These are phyloP conservation scores for Polypterus senegalus DNA, from an alignment of 2,113 vertebrate species.

Conservation along the genomic window DNA sequence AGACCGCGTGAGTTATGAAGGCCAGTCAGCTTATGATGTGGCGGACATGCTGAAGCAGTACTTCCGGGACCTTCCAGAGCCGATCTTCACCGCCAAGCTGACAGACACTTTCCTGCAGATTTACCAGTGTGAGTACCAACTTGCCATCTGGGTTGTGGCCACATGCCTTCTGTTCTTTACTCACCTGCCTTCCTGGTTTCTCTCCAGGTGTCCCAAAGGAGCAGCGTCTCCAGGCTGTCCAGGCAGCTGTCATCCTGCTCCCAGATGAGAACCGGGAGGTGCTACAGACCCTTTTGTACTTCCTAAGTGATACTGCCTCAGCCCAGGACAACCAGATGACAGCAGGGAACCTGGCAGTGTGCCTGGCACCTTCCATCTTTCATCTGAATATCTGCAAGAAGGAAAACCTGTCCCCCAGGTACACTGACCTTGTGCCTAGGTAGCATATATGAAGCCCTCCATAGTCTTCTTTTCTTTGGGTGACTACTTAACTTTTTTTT, in stretches of 20 bases:
- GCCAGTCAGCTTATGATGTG: slow-evolving; percentile 71
- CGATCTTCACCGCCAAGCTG: slow-evolving; percentile 73
- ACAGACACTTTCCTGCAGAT: slow-evolving; percentile 71
- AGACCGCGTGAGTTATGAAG: slow-evolving; percentile 56
- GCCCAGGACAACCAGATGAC: slow-evolving; percentile 78
- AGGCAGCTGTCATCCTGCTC: slow-evolving; percentile 60
- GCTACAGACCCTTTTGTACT: slow-evolving; percentile 73
- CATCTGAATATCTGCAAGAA: slow-evolving; percentile 72
- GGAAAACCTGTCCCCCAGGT: slow-evolving; percentile 63
- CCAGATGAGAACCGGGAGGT: slow-evolving; percentile 75
- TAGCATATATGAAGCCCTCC: background rate
- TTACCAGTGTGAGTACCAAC: slow-evolving; percentile 61
- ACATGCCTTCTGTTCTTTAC: background rate
- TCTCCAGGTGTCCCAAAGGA: slow-evolving; percentile 59
- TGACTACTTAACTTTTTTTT: background rate
- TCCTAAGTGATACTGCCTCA: slow-evolving; percentile 68
- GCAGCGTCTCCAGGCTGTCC: slow-evolving; percentile 57
- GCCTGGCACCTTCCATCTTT: slow-evolving; percentile 72
- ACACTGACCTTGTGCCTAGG: background rate
- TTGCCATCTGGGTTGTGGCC: background rate
- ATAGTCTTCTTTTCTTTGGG: background rate
- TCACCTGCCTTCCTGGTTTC: background rate
- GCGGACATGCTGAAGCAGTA: slow-evolving; percentile 76
- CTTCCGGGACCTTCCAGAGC: slow-evolving; percentile 70
- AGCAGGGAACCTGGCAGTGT: slow-evolving; percentile 65